Percentiles rank a stretch among this genome's conserved stretches.
Conservation (phyloP, 1,140 invertebrate genomes). For the Drosophila lacertosa region DNA sequence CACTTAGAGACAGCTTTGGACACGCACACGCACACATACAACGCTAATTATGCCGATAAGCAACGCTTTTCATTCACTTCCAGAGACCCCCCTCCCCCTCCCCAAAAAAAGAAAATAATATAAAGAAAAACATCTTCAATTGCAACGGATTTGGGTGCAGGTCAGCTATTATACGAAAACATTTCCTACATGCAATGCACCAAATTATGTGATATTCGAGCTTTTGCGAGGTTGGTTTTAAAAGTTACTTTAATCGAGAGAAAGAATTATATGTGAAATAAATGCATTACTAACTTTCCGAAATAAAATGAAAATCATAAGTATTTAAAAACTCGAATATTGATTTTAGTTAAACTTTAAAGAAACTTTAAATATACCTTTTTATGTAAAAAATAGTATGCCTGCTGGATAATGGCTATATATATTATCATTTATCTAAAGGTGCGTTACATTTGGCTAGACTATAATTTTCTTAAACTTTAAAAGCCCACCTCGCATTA, state of each 20-base stretch:
- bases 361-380: too few relatives aligned
- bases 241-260: background rate
- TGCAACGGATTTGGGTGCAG: constrained; percentile 16
- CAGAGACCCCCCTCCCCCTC: background rate
- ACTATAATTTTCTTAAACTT: background rate
- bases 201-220: constrained; percentile 12
- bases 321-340: too few relatives aligned
- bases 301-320: too few relatives aligned
- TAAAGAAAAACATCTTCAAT: constrained; percentile 33
- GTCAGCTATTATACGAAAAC: background rate
- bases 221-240: background rate
- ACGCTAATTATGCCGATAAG: constrained; percentile 38
- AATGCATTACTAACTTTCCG: background rate
- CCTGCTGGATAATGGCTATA: too few relatives aligned
- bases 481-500: constrained; percentile 31
- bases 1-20: constrained; percentile 26
- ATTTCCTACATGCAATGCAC: constrained; percentile 14
- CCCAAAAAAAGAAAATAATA: background rate
- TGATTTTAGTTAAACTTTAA: too few relatives aligned
- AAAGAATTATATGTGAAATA: background rate
- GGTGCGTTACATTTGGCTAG: too few relatives aligned
- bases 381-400: too few relatives aligned
- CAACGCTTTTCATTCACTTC: constrained; percentile 44
- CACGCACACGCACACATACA: constrained; percentile 7
- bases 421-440: too few relatives aligned